A percentile compares a stretch with the other conserved stretches of the same genome.
Conservation (phyloP, 2,797 vertebrate genomes). For the Glossophaga mutica region DNA sequence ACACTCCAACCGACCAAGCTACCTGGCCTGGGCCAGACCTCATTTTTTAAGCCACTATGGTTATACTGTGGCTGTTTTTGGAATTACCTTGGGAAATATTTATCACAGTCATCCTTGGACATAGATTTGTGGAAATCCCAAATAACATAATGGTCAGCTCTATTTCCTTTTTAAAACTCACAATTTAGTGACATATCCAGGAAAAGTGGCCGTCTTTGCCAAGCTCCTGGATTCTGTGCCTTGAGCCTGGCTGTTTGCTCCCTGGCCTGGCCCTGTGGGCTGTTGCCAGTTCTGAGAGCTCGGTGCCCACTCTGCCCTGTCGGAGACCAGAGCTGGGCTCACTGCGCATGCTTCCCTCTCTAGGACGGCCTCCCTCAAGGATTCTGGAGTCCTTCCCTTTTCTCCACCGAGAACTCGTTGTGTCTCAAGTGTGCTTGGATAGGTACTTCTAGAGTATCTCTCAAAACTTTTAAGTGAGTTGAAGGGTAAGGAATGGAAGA, state of each 20-base stretch:
- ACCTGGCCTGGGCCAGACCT: neutral
- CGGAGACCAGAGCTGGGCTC: neutral
- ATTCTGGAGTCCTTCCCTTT: neutral
- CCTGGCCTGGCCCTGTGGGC: neutral
- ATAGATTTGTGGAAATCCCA: slow-evolving; percentile 60
- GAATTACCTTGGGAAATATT: slow-evolving; percentile 53
- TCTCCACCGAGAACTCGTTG: neutral
- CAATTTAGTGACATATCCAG: slow-evolving; percentile 25
- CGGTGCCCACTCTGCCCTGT: neutral
- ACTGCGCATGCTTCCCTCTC: neutral
- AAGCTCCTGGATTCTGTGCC: neutral
- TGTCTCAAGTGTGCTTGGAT: neutral
- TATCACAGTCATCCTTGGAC: slow-evolving; percentile 28
- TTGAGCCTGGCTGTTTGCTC: neutral
- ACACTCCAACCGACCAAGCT: neutral
- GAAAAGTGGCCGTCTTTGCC: slow-evolving; percentile 31
- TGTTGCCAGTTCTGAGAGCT: neutral
- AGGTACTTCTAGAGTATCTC: neutral
- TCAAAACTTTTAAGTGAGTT: neutral
- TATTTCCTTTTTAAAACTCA: slow-evolving; percentile 52
- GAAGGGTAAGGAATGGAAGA: neutral
- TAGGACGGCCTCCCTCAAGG: neutral
- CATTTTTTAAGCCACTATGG: neutral
- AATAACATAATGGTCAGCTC: slow-evolving; percentile 45
- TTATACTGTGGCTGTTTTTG: slow-evolving; percentile 19